Evolutionary conservation across 2,113 vertebrate species (phyloP), one percentile per base, ranked within the genome.

Genomic region (Lipophrys pholis): DNA sequence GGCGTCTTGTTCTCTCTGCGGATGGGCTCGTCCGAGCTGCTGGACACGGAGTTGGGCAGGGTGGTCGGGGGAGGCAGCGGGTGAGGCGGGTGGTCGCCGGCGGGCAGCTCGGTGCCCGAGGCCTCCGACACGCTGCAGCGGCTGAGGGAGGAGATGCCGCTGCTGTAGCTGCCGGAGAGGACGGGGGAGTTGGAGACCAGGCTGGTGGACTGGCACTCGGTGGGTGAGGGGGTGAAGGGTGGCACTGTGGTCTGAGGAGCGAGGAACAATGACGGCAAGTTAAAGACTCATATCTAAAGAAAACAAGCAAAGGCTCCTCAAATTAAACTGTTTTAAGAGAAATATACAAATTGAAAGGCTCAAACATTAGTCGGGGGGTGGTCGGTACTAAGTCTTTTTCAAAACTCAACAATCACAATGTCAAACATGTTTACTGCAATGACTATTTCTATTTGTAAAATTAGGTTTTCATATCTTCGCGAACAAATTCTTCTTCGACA

Each of bases 161-260:
- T 99, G 94, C 97, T 98, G 93, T 97, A 98, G 90, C 97, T 98
- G 90, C 97, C 97, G 0, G 97, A 98, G 79, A 98, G 90, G 6
- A 92, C 96, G 0, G 97, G 97, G 6, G 97, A 99, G 87, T 95
- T 96, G 85, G 97, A 96, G 36, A 94, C 94, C 80, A 97, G 94
- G 63, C 96, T 96, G 17, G 95, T 91, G 0, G 95, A 94, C 84
- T 96, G 97, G 89, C 95, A 96, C 79, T 99, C 98, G 49, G 97
- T 97, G 4, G 98, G 97, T 6, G 97, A 98, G 0, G 97, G 96
- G 0, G 96, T 97, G 91, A 98, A 97, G 0, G 96, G 95, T n/a
- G 95, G 97, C 83, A 87, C 90, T 0, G 92, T 92, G 53, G 91
- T 94, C 98, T 99, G 86, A 7, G 59, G 15, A 21, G 8, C 67